Evolutionary conservation across 2,797 vertebrate species (phyloP).

Genomic region (Hydrolagus colliei): DNA sequence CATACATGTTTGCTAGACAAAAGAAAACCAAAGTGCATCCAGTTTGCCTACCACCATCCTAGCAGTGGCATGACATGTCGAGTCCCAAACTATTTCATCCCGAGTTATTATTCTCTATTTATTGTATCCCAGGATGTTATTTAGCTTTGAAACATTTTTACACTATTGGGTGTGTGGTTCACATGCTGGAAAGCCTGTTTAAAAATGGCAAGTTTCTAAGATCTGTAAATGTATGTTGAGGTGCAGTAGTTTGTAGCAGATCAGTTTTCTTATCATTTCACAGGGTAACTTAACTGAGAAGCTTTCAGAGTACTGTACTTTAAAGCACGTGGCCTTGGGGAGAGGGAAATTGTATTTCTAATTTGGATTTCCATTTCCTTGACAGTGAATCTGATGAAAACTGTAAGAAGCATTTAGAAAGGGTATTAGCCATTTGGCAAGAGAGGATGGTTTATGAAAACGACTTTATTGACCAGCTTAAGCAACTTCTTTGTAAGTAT

Average conservation of each 20-base stretch:
- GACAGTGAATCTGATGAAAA: conserved; percentile 86
- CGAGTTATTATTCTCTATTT: too few relatives aligned
- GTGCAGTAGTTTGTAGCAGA: not conserved
- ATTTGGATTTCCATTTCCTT: conserved; percentile 31
- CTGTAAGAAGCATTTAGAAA: conserved; percentile 87
- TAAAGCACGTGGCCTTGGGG: conserved; percentile 34
- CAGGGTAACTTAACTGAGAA: not conserved
- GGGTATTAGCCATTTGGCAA: conserved; percentile 95
- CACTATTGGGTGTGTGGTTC: too few relatives aligned
- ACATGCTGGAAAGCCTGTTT: too few relatives aligned
- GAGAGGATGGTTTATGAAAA: conserved; percentile 94
- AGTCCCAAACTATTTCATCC: too few relatives aligned
- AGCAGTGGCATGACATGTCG: too few relatives aligned
- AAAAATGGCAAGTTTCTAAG: too few relatives aligned
- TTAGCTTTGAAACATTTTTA: too few relatives aligned
- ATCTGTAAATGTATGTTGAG: not conserved
- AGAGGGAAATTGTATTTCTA: conserved; percentile 35
- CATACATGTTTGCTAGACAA: too few relatives aligned
- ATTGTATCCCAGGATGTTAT: too few relatives aligned
- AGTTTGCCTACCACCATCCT: too few relatives aligned
- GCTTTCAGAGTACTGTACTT: not conserved
- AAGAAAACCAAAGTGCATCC: too few relatives aligned
- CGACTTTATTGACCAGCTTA: conserved; percentile 84
- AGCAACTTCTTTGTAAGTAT: conserved; percentile 83
- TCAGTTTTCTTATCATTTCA: not conserved